Base-by-base conservation (phyloP, 1,140 invertebrate species). In the Ceratina japonica region DNA sequence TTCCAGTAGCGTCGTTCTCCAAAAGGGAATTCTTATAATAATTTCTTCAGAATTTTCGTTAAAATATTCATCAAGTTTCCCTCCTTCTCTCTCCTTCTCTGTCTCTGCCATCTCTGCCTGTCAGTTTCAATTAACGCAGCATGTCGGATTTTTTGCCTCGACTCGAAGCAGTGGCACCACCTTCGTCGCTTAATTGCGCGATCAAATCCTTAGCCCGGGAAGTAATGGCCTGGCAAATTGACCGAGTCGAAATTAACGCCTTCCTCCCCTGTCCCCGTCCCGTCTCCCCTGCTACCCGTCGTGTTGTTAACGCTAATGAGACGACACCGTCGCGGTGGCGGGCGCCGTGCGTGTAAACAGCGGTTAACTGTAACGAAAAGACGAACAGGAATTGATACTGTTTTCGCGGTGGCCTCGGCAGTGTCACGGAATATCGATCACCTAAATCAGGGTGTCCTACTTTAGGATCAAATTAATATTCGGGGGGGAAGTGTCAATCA, bases 101-200 rank as follows among this genome's bases (percentile, higher is more conserved):
- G 12, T 24, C 15, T 65, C 51, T 54, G 12, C 18, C 52, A 54
- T 54, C 52, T 49, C 63, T 51, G 20, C 62, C 18, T 68, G 74
- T 51, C 56, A 22, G 37, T 69, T 76, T 76, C 65, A 69, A 76
- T 76, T 76, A 76, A 69, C 65, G 74, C 54, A 20, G 51, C 56
- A 27, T 51, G 74, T 31, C 65, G 18, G 65, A 31, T n/a, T 49
- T 61, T 37, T 24, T 44, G 0, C 20, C 44, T n/a, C 10, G 8
- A 10, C 27, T 18, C 58, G 2, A 12, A 12, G n/a, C 8, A 16
- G 24, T 27, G 66, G 58, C 54, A 8, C 59, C 37, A 54, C 64
- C 74, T 18, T 54, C 52, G 37, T 18, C 37, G 54, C 20, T 76
- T 76, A 76, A 76, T 76, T 68, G 65, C 63, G 13, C 54, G 54